phyloP scores from a whole-genome alignment of 2,888 invertebrate genomes.

The Kryphioiulus occultus region DNA sequence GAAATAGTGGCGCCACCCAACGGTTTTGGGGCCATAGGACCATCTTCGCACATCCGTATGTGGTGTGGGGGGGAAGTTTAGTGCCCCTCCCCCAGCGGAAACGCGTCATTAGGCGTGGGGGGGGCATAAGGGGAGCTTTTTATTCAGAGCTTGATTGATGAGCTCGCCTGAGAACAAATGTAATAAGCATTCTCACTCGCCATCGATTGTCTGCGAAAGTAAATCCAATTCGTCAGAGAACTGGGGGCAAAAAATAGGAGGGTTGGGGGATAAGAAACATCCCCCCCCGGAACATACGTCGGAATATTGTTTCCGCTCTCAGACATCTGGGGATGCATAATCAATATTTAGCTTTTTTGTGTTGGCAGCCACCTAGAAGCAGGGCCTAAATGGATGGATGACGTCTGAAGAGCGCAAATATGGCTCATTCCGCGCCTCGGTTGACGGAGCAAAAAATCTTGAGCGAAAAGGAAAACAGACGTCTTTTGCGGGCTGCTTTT shows the following conservation, averaged over 20 bases:
- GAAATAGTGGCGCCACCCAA: not conserved
- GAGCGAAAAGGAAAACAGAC: slow-evolving; percentile 6
- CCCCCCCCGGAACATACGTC: slow-evolving; percentile 12
- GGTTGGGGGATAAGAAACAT: not conserved
- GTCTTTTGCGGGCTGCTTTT: not conserved
- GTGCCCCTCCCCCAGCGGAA: not conserved
- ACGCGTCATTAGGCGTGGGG: not conserved
- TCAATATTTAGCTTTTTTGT: slow-evolving; percentile 10
- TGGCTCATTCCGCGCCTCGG: not conserved
- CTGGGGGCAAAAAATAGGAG: not conserved
- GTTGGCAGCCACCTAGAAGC: not conserved
- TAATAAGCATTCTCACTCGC: slow-evolving; percentile 17
- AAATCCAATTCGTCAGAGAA: slow-evolving; percentile 23
- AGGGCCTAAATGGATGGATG: not conserved
- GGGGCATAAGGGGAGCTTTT: not conserved
- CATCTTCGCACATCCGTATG: not conserved
- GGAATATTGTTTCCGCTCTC: slow-evolving; percentile 16
- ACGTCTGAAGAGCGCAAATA: not conserved
- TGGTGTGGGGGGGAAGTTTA: too few relatives aligned
- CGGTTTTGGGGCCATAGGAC: not conserved
- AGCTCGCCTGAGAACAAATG: slow-evolving; percentile 14
- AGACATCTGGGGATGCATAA: not conserved
- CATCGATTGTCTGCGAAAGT: not conserved
- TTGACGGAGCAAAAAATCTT: slow-evolving; percentile 4
- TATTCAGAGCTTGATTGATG: slow-evolving; percentile 10